Conservation (phyloP, 2,797 vertebrate genomes). For the Danio jaintianensis region DNA sequence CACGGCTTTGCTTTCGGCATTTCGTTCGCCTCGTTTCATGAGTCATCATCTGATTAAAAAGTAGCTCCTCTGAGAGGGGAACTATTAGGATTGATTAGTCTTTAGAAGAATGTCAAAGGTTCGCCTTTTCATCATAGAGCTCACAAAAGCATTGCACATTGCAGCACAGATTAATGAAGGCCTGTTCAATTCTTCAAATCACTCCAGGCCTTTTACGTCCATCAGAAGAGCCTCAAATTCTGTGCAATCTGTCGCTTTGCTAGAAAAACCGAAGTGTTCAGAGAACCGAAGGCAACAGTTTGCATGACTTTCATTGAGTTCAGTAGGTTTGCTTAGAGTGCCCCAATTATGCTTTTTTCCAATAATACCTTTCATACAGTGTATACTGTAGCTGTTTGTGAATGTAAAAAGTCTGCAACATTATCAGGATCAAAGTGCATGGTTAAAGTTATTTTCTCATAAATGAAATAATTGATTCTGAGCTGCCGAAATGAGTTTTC, state of each 20-base stretch:
- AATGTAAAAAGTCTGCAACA: background rate
- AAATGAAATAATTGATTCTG: too few relatives aligned
- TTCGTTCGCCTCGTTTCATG: slow-evolving; percentile 32
- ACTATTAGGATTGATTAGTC: slow-evolving; percentile 56
- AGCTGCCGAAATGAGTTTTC: too few relatives aligned
- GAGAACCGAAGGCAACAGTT: background rate
- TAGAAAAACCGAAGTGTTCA: background rate
- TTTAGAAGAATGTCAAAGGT: slow-evolving; percentile 52
- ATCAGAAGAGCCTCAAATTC: slow-evolving; percentile 37
- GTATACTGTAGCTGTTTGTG: background rate
- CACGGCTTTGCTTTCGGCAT: slow-evolving; percentile 27
- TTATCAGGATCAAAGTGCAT: too few relatives aligned
- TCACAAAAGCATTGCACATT: slow-evolving; percentile 9
- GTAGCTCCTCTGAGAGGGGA: slow-evolving; percentile 31
- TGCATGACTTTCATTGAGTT: background rate
- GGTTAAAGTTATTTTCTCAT: too few relatives aligned
- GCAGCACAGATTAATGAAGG: slow-evolving; percentile 49
- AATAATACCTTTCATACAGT: background rate
- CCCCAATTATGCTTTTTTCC: background rate
- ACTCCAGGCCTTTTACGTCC: background rate
- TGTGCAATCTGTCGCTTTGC: background rate
- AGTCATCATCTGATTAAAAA: slow-evolving; percentile 52
- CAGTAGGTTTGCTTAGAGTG: background rate
- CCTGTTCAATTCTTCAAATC: slow-evolving; percentile 33
- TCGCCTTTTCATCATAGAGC: slow-evolving; percentile 39